Conservation (phyloP, 1,140 invertebrate species). For the Drosophila gunungcola region DNA sequence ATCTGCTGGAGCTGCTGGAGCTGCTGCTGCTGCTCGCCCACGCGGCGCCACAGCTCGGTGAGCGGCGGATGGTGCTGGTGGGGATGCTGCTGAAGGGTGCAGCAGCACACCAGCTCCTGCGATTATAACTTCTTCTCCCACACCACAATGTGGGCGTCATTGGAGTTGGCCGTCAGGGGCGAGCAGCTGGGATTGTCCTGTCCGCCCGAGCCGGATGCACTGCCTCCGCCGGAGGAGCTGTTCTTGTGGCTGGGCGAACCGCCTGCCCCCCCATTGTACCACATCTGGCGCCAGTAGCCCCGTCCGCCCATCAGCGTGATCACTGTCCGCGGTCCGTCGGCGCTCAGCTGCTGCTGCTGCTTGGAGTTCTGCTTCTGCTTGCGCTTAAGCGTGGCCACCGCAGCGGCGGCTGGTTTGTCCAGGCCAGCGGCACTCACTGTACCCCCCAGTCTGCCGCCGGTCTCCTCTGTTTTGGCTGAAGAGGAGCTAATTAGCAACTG, state of each 20-base stretch:
- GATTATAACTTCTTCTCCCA: conserved; percentile 95
- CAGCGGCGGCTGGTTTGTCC: conserved; percentile 63
- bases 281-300: conserved; percentile 92
- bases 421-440: conserved; percentile 23
- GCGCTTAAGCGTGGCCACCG: conserved; percentile 75
- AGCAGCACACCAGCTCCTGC: conserved; percentile 80
- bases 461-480: conserved; percentile 54
- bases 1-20: conserved; percentile 18
- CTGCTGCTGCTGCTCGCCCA: conserved; percentile 35
- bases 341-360: conserved; percentile 68
- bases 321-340: conserved; percentile 89
- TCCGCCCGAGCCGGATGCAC: conserved; percentile 44
- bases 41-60: conserved; percentile 57
- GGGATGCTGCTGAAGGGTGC: conserved; percentile 70
- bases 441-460: conserved; percentile 5
- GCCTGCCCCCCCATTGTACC: conserved; percentile 85
- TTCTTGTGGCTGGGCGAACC: conserved; percentile 81
- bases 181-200: conserved; percentile 21
- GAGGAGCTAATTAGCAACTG: conserved; percentile 30
- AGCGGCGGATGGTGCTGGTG: conserved; percentile 66
- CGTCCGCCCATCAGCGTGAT: conserved; percentile 94
- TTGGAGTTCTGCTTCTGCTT: conserved; percentile 79
- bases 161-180: conserved; percentile 88
- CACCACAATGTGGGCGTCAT: conserved; percentile 93
- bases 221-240: conserved; percentile 61